Evolutionary conservation across 2,797 vertebrate genomes (phyloP).

Genomic region (Gambusia yucatana): DNA sequence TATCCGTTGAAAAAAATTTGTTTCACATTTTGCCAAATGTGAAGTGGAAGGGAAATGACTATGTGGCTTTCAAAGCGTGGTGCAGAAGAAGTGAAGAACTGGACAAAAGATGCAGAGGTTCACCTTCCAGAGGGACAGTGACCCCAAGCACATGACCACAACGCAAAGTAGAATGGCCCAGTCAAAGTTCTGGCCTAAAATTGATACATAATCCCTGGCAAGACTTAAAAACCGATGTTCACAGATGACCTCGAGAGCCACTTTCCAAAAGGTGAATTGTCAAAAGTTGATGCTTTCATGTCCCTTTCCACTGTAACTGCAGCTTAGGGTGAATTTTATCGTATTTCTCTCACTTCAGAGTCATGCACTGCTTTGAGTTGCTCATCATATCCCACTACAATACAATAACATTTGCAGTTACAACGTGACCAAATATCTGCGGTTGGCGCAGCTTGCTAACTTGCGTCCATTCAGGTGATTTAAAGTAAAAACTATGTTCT

Average conservation of each 20-base stretch:
- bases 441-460: neutral
- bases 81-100: neutral
- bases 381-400: neutral
- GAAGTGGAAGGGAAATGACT: neutral
- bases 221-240: neutral
- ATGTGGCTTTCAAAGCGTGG: neutral
- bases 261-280: neutral
- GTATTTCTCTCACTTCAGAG: neutral
- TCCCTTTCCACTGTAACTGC: neutral
- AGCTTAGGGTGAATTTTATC: neutral
- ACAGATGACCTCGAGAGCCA: neutral
- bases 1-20: neutral
- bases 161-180: neutral
- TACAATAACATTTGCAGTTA: neutral
- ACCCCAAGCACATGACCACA: neutral
- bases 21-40: neutral
- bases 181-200: neutral
- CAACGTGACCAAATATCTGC: neutral
- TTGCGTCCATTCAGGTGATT: neutral
- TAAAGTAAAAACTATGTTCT: neutral
- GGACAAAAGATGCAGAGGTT: constrained; percentile 1
- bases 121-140: neutral
- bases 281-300: neutral
- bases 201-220: neutral
- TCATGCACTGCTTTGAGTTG: neutral